These are phyloP conservation scores for Sarcoramphus papa DNA, from an alignment of 2,797 vertebrate species.

Conservation along the genomic window DNA sequence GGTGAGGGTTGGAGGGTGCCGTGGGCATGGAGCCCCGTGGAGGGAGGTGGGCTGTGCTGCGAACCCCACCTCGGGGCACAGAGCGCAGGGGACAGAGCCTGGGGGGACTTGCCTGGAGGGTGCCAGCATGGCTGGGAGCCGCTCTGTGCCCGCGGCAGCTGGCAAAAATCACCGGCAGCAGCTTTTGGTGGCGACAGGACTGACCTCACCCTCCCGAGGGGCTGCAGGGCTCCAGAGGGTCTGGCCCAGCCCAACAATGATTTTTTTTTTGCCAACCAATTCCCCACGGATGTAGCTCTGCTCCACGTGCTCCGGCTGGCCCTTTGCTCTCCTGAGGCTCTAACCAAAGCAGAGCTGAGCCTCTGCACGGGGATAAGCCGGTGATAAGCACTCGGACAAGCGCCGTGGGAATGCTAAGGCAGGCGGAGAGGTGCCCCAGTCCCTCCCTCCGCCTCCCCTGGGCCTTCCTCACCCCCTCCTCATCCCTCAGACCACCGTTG, in stretches of 20 bases:
- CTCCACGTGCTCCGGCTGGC: not conserved
- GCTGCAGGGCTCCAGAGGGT: not conserved
- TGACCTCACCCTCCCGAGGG: not conserved
- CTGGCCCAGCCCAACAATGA: not conserved
- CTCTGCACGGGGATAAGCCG: fast-evolving
- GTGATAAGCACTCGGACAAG: fast-evolving
- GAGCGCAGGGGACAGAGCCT: not conserved
- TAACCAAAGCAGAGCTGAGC: not conserved
- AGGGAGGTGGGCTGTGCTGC: not conserved
- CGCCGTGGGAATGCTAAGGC: fast-evolving
- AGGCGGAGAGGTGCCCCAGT: not conserved
- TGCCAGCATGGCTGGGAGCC: not conserved
- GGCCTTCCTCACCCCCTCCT: not conserved
- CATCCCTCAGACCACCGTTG: not conserved
- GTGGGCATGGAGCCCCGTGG: fast-evolving
- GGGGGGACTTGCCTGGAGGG: not conserved
- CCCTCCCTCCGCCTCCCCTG: not conserved
- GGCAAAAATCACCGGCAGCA: not conserved
- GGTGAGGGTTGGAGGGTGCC: not conserved
- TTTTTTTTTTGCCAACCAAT: not conserved
- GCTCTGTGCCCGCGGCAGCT: not conserved
- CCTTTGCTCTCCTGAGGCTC: not conserved
- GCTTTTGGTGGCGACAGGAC: not conserved
- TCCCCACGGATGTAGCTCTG: not conserved
- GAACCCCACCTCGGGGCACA: not conserved